Percentiles rank a stretch among this genome's conserved stretches.
Conservation (phyloP, 2,113 vertebrate species). For the Tapirus terrestris region DNA sequence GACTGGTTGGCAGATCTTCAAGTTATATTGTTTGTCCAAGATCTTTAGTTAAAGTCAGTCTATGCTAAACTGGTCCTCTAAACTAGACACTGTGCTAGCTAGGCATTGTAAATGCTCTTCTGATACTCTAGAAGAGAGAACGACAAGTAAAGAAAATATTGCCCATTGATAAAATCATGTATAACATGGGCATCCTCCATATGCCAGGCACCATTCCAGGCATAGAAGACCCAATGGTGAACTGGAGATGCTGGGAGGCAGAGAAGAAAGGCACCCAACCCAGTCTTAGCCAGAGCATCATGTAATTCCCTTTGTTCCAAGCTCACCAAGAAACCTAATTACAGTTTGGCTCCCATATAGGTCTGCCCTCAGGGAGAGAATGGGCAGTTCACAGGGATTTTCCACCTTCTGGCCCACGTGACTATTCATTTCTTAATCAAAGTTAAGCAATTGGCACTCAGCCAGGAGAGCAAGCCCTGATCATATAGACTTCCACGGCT, state of each 20-base stretch:
- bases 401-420: conserved; percentile 31
- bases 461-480: background rate
- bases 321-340: conserved; percentile 46
- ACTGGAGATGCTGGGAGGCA: background rate
- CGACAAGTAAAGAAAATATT: background rate
- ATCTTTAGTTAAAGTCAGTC: background rate
- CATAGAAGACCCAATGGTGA: background rate
- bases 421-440: conserved; percentile 67
- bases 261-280: background rate
- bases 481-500: background rate
- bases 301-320: background rate
- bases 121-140: background rate
- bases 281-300: background rate
- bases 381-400: conserved; percentile 27
- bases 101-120: background rate
- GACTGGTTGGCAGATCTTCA: background rate
- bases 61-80: background rate
- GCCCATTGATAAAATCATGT: background rate
- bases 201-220: background rate
- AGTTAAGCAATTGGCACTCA: conserved; percentile 32
- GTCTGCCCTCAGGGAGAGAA: conserved; percentile 32
- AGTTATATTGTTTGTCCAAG: background rate
- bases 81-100: background rate
- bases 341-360: background rate
- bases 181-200: background rate